Evolutionary conservation across 2,888 invertebrate species (phyloP), one percentile per base, ranked within the genome.

Genomic region (Baccha elongata): DNA sequence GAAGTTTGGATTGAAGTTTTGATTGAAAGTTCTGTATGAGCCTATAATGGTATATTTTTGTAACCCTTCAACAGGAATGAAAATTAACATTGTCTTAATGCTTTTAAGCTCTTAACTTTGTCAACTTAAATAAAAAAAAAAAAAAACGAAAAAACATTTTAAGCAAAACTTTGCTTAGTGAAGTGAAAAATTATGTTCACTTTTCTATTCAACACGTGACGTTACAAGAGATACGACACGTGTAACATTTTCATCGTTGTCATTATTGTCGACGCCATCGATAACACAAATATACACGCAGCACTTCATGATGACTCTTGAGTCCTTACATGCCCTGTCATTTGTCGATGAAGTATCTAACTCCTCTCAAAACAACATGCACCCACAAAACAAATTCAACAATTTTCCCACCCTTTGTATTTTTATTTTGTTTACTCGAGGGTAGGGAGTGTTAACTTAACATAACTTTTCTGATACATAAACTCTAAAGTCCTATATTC

Each of bases 131-230:
- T 5, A 37, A 1, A 58, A 2, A 17, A 6, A 21, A 0, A 37
- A 35, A 53, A 37, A 55, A 21, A 32, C 29, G 37, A 53, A 35
- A n/a, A 35, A n/a, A 15, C 52, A 60, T 55, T 37, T 5, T 11
- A 5, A 26, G 29, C 53, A 29, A 67, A 50, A 62, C 60, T n/a
- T 58, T 64, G 53, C 50, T 71, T n/a, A 37, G 42, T 68, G 72
- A 78, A 78, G 72, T 83, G 78, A 83, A 76, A 83, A 83, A 83
- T 83, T 83, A 55, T 83, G 78, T 83, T 78, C 72, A 78, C 67
- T 76, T 83, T 44, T 58, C 68, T 67, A 76, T 78, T 76, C 83
- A 83, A 78, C 83, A 83, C 83, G 83, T 67, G 83, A 72, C 83
- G 78, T 37, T 78, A 83, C 83, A 83, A 83, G 83, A 83, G 83